Conservation (phyloP, 1,140 invertebrate species). For the Agraylea sexmaculata region DNA sequence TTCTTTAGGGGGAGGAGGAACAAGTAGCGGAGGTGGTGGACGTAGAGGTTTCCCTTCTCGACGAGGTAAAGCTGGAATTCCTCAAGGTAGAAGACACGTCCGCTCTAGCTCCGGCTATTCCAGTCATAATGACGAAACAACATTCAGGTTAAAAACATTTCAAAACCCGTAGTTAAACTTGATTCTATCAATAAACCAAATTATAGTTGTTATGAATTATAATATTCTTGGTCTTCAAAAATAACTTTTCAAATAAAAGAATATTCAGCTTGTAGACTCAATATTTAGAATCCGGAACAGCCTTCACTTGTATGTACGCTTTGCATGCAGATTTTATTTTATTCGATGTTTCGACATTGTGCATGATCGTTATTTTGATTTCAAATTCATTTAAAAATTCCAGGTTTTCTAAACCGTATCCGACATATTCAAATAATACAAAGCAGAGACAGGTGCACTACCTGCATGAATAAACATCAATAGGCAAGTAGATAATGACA, state of each 20-base stretch:
- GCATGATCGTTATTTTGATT: no score
- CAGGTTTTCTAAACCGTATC: constrained; percentile 21
- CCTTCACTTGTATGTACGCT: no score
- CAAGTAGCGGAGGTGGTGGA: constrained; percentile 53
- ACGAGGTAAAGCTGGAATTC: constrained; percentile 48
- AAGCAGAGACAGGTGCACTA: constrained; percentile 20
- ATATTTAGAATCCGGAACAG: no score
- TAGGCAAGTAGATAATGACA: constrained; percentile 17
- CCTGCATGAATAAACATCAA: constrained; percentile 19
- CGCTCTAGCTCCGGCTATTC: constrained; percentile 63
- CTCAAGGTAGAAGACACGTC: constrained; percentile 49
- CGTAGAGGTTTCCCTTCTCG: constrained; percentile 52
- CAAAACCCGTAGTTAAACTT: no score
- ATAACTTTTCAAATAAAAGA: no score
- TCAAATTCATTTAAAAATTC: no score
- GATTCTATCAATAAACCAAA: no score
- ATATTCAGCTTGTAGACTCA: no score
- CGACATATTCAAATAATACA: constrained; percentile 22
- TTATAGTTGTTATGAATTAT: no score
- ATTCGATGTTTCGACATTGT: no score
- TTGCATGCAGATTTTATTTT: no score
- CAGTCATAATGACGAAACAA: constrained; percentile 68
- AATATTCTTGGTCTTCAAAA: no score
- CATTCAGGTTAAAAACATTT: constrained; percentile 51
- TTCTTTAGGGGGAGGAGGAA: constrained; percentile 49